phyloP scores from a whole-genome alignment of 2,113 vertebrate species.

The Vireo altiloquus region DNA sequence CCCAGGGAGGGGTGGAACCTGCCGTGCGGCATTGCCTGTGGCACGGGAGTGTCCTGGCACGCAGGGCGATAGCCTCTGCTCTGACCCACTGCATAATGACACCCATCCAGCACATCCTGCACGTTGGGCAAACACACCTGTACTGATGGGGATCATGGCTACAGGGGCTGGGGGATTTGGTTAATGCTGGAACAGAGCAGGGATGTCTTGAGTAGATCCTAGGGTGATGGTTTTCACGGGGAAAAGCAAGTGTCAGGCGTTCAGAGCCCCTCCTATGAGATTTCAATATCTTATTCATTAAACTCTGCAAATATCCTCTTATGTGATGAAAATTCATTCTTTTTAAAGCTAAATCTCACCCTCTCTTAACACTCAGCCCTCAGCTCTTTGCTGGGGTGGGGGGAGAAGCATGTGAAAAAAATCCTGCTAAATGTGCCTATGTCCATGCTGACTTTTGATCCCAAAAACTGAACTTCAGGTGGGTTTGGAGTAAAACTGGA shows the following conservation, averaged over 20 bases:
- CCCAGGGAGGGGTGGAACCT: background rate
- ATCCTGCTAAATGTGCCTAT: background rate
- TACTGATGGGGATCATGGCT: background rate
- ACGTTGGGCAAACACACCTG: fast-evolving
- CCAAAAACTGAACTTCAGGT: background rate
- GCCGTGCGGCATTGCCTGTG: fast-evolving
- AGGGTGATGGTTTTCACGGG: background rate
- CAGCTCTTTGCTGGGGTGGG: background rate
- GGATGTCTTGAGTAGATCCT: background rate
- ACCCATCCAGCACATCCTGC: background rate
- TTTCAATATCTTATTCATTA: background rate
- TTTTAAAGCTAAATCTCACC: background rate
- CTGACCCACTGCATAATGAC: fast-evolving
- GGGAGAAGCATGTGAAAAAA: fast-evolving
- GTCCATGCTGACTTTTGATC: background rate
- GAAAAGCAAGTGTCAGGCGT: background rate
- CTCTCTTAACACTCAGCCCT: background rate
- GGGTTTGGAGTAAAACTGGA: background rate
- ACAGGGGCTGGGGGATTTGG: background rate
- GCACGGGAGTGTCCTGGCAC: fast-evolving
- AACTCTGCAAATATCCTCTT: background rate
- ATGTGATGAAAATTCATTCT: background rate
- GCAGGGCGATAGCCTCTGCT: fast-evolving
- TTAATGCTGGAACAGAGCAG: background rate
- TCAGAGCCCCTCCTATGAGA: background rate